Evolutionary conservation across 2,113 vertebrate genomes (phyloP).

Genomic region (Microcebus ravelobensis): DNA sequence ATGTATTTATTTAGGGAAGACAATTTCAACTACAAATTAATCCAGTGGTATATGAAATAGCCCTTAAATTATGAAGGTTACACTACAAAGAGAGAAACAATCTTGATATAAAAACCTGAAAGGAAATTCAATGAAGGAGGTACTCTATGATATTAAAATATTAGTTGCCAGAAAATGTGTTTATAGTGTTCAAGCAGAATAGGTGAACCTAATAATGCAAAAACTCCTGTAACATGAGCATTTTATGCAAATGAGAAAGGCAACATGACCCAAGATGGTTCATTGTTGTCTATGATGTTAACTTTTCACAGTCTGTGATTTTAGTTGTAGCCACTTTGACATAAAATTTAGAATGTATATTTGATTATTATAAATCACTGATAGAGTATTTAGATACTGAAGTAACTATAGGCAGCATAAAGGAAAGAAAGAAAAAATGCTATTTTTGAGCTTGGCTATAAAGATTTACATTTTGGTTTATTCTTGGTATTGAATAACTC

Average conservation of each 20-base stretch:
- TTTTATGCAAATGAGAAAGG: constrained; percentile 35
- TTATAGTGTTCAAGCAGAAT: constrained; percentile 28
- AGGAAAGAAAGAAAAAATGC: background rate
- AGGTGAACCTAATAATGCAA: constrained; percentile 44
- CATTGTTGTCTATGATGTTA: constrained; percentile 9
- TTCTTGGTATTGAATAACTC: background rate
- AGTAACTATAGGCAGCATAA: background rate
- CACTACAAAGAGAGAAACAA: constrained; percentile 28
- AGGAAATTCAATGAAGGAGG: constrained; percentile 51
- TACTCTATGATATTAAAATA: background rate
- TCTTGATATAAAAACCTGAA: constrained; percentile 44
- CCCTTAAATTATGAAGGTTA: constrained; percentile 10
- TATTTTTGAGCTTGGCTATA: background rate
- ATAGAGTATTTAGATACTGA: constrained; percentile 37
- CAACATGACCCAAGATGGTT: constrained; percentile 13
- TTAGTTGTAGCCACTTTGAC: constrained; percentile 48
- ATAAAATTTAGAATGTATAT: constrained; percentile 41
- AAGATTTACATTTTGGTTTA: constrained; percentile 30
- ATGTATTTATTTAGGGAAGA: constrained; percentile 44
- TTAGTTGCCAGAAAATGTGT: constrained; percentile 29
- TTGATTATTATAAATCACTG: constrained; percentile 51
- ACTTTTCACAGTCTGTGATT: constrained; percentile 19
- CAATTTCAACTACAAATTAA: constrained; percentile 44
- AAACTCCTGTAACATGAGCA: background rate
- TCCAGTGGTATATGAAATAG: background rate